Conservation (phyloP, 2,888 invertebrate species). For the Plagodis pulveraria region DNA sequence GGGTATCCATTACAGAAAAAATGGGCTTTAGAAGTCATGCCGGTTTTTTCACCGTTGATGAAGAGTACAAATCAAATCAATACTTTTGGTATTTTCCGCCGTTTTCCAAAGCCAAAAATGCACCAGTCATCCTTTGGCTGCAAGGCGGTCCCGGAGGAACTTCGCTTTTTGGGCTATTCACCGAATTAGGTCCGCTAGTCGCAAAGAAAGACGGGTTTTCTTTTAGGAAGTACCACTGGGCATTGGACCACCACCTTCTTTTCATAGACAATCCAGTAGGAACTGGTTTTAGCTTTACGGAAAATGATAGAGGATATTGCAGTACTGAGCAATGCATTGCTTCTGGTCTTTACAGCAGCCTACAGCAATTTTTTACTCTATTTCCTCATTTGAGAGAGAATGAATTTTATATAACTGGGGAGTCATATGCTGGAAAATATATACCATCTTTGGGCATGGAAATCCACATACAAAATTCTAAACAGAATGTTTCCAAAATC, state of each 20-base stretch:
- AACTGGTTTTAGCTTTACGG: conserved; percentile 87
- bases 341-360: conserved; percentile 75
- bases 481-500: conserved; percentile 56
- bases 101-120: conserved; percentile 60
- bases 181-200: conserved; percentile 85
- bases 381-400: conserved; percentile 82
- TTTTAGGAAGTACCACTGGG: conserved; percentile 83
- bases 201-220: conserved; percentile 67
- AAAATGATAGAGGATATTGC: conserved; percentile 80
- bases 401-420: conserved; percentile 86
- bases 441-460: conserved; percentile 78
- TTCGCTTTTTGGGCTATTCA: conserved; percentile 82
- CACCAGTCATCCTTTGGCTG: conserved; percentile 83
- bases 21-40: conserved; percentile 82
- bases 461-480: conserved; percentile 77
- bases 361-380: conserved; percentile 85
- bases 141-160: conserved; percentile 86
- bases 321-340: conserved; percentile 83
- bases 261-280: conserved; percentile 89
- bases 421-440: conserved; percentile 86
- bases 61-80: conserved; percentile 81
- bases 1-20: conserved; percentile 61
- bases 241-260: conserved; percentile 82
- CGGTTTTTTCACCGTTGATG: conserved; percentile 87
- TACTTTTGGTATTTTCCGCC: conserved; percentile 89